Evolutionary conservation across 2,888 invertebrate genomes (phyloP), one percentile per base, ranked within the genome.

Genomic region (Melanotus villosus): DNA sequence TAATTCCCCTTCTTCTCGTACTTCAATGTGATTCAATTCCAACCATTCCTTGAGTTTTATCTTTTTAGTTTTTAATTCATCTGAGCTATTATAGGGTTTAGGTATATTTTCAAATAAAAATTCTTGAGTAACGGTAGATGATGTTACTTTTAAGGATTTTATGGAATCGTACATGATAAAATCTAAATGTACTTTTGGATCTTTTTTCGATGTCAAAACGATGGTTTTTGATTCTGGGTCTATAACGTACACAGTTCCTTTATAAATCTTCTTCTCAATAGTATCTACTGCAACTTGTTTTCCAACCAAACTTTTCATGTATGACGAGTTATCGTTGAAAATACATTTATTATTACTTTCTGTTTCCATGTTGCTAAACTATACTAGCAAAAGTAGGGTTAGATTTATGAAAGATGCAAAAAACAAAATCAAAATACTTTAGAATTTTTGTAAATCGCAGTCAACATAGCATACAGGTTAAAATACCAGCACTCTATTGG

Each of bases 141-240:
- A 73, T 6, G 76, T 30, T 30, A 80, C 57, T 62, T 75, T 72
- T 7, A 83, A 38, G 7, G 76, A 75, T 69, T 78, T 73, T 36
- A 84, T 79, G 1, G 82, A 80, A 65, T 81, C 79, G 52, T 76
- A 43, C 19, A 73, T 21, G 12, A 76, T 36, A 12, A 76, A 63
- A 34, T 68, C 65, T 16, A 75, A 60, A 26, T 62, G 64, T 50
- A 65, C 21, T 65, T 14, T 10, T 54, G 1, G 16, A 16, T 9
- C 9, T 1, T 14, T 18, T 19, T 70, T 76, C 58, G 76, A 77
- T n/a, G 68, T 45, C 56, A 83, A 73, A 54, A 83, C 79, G 10
- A 81, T 63, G 2, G 81, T 81, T 76, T 83, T 81, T 38, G 79
- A 81, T 45, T 81, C 76, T 10, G 83, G 83, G 74, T 84, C 84